Percentiles rank a stretch among this genome's conserved stretches.
Evolutionary conservation across 1,140 invertebrate species (phyloP).

Genomic region (Potamilus streckersoni): DNA sequence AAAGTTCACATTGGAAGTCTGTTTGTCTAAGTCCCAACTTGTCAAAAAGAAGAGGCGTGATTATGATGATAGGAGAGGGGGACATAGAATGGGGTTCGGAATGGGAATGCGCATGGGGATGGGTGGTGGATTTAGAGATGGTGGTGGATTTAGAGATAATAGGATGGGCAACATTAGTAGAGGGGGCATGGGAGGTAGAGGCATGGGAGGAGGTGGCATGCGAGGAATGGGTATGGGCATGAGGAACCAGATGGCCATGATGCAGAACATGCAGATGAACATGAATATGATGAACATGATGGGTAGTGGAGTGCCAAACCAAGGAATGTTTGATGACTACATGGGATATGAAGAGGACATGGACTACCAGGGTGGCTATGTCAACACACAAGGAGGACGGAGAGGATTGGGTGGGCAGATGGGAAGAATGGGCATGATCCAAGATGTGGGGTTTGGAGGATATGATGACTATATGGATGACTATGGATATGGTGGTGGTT

Average conservation of each 20-base stretch:
- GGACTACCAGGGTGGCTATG: background rate
- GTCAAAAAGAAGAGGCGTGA: background rate
- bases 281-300: background rate
- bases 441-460: conserved; percentile 1
- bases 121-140: conserved; percentile 3
- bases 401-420: background rate
- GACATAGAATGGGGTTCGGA: background rate
- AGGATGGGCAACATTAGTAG: background rate
- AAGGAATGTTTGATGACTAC: conserved; percentile 6
- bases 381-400: background rate
- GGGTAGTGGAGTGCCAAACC: background rate
- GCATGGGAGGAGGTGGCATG: conserved; percentile 8
- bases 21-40: background rate
- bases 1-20: background rate
- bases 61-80: background rate
- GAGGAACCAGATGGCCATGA: conserved; percentile 1
- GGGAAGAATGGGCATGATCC: background rate
- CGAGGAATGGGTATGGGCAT: background rate
- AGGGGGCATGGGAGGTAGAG: conserved; percentile 7
- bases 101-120: conserved; percentile 8
- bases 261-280: background rate
- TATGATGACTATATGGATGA: conserved; percentile 5
- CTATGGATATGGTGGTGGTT: conserved; percentile 15
- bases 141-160: background rate
- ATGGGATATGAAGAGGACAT: conserved; percentile 5